Evolutionary conservation across 2,113 vertebrate genomes (phyloP).

Genomic region (Leptodactylus fuscus): DNA sequence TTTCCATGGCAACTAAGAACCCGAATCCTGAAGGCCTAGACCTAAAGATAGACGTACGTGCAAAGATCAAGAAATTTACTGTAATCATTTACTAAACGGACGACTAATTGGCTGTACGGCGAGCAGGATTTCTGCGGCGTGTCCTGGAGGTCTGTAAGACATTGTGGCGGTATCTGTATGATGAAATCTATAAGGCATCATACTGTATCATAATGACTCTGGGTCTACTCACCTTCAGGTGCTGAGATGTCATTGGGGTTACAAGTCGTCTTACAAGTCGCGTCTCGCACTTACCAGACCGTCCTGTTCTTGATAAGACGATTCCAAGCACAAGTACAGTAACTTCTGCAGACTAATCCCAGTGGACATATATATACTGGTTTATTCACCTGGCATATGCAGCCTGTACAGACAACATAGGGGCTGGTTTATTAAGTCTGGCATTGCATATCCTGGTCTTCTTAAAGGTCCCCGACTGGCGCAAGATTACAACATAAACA

Average conservation of each 20-base stretch:
- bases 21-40: constrained; percentile 1
- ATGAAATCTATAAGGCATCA: neutral
- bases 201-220: neutral
- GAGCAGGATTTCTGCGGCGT: neutral
- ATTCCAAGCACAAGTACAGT: neutral
- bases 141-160: neutral
- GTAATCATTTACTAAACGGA: neutral
- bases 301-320: neutral
- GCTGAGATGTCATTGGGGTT: neutral
- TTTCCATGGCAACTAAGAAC: constrained; percentile 37
- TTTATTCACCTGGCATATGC: neutral
- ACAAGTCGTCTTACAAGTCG: neutral
- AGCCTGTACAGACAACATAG: too few relatives aligned
- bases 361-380: neutral
- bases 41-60: neutral
- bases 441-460: too few relatives aligned
- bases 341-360: neutral
- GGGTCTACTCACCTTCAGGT: neutral
- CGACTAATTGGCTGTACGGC: neutral
- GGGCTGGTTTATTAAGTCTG: too few relatives aligned
- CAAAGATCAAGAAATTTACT: neutral
- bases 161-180: neutral
- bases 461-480: too few relatives aligned
- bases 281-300: neutral
- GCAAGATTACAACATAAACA: too few relatives aligned